Conservation (phyloP, 2,113 vertebrate genomes). For the Eulacestoma nigropectus region DNA sequence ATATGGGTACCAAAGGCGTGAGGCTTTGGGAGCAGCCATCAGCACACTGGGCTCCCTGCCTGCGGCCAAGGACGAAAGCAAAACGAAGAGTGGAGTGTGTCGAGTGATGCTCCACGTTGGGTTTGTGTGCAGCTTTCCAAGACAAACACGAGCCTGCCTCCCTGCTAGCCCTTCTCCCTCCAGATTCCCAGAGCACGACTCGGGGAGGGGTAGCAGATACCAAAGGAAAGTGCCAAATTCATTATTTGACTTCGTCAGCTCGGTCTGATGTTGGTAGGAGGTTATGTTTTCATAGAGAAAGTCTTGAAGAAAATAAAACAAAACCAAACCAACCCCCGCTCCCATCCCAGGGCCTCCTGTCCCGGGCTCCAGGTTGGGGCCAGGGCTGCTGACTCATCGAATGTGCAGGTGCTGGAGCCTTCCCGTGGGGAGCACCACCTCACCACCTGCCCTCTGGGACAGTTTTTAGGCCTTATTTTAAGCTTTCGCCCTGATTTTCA, state of each 20-base stretch:
- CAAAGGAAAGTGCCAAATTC: background rate
- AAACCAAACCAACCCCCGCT: background rate
- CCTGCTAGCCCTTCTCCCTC: background rate
- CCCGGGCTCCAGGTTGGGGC: background rate
- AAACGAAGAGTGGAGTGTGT: background rate
- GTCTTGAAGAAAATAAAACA: conserved; percentile 44
- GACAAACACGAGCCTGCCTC: background rate
- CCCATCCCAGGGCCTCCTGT: background rate
- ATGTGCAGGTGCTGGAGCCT: background rate
- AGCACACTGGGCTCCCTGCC: background rate
- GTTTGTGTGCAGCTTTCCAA: conserved; percentile 10
- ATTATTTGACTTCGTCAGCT: conserved; percentile 2
- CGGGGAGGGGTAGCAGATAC: background rate
- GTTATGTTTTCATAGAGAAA: conserved; percentile 47
- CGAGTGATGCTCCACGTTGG: background rate
- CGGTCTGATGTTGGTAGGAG: conserved; percentile 31
- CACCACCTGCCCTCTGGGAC: background rate
- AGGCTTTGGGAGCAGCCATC: background rate
- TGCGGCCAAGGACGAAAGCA: background rate
- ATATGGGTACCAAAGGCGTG: fast-evolving
- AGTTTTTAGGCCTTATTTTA: fast-evolving
- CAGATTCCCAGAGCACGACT: background rate
- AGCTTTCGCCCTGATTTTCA: background rate
- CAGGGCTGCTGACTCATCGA: conserved; percentile 17
- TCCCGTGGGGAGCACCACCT: background rate